Conservation (phyloP, 2,888 invertebrate species). For the Trichacis sp. region DNA sequence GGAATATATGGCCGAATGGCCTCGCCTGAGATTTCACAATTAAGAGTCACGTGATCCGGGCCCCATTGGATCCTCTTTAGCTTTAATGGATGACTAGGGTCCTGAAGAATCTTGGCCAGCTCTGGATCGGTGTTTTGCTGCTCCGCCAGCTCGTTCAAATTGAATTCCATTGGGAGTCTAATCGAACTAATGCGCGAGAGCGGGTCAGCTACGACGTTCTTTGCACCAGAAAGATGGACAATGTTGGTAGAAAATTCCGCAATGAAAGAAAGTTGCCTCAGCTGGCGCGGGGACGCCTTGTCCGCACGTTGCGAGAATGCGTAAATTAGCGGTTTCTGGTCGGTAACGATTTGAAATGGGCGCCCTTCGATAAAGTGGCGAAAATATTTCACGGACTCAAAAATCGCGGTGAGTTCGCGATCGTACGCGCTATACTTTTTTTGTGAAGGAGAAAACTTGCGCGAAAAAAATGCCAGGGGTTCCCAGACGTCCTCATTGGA, state of each 20-base stretch:
- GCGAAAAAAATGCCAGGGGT: slow-evolving; percentile 47
- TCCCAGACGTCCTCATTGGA: slow-evolving; percentile 25
- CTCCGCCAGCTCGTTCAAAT: not conserved
- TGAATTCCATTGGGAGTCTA: not conserved
- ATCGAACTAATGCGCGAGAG: slow-evolving; percentile 10
- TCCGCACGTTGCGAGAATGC: slow-evolving; percentile 10
- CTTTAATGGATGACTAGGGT: not conserved
- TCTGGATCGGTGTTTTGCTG: slow-evolving; percentile 4
- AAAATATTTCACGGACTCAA: slow-evolving; percentile 41
- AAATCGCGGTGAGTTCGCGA: slow-evolving; percentile 47
- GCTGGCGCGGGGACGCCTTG: slow-evolving; percentile 20
- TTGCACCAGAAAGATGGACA: slow-evolving; percentile 19
- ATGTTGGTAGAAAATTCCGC: slow-evolving; percentile 30
- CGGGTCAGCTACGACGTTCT: slow-evolving; percentile 22
- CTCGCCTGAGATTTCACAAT: no score
- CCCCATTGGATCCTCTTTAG: slow-evolving; percentile 2
- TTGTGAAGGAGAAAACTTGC: slow-evolving; percentile 40
- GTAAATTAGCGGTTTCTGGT: slow-evolving; percentile 37
- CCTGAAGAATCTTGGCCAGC: not conserved
- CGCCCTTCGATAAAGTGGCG: slow-evolving; percentile 39
- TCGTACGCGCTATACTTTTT: slow-evolving; percentile 48
- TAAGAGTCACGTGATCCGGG: not conserved
- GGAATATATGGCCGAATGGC: slow-evolving; percentile 37
- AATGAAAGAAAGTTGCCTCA: slow-evolving; percentile 22
- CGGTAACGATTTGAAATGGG: slow-evolving; percentile 23